A percentile compares a stretch with the other conserved stretches of the same genome.
These are phyloP conservation scores for Diorhabda sublineata DNA, from an alignment of 1,140 invertebrate species.

Conservation along the genomic window DNA sequence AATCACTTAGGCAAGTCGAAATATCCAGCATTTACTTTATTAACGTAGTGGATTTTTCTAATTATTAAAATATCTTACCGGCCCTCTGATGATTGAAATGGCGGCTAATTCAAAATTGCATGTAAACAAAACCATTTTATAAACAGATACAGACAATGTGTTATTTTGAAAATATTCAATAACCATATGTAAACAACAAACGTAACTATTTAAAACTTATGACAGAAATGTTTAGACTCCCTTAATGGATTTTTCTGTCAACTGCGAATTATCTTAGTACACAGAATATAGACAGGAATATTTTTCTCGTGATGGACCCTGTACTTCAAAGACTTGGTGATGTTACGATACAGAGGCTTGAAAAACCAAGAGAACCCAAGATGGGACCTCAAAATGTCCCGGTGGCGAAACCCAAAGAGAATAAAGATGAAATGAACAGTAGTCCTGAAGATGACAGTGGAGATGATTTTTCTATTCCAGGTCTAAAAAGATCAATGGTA, in stretches of 20 bases:
- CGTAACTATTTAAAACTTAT: not conserved
- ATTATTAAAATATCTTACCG: slow-evolving; percentile 9
- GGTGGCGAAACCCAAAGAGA: slow-evolving; percentile 29
- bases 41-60: not conserved
- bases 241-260: not conserved
- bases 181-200: not conserved
- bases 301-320: slow-evolving; percentile 42
- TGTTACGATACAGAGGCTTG: slow-evolving; percentile 45
- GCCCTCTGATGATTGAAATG: slow-evolving; percentile 18
- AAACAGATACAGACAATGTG: slow-evolving; percentile 8
- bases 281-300: not conserved
- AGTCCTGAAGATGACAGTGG: slow-evolving; percentile 31
- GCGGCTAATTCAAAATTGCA: slow-evolving; percentile 23
- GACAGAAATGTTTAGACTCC: not conserved
- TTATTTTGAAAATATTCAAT: not conserved
- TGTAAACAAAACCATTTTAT: slow-evolving; percentile 26
- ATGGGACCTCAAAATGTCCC: slow-evolving; percentile 29
- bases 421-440: slow-evolving; percentile 28
- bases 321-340: slow-evolving; percentile 43
- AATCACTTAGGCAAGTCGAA: not conserved
- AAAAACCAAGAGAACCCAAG: slow-evolving; percentile 41
- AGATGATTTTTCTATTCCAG: slow-evolving; percentile 24
- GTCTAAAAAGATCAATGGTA: slow-evolving; percentile 28
- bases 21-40: not conserved
- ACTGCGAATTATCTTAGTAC: not conserved